Evolutionary conservation across 2,888 invertebrate species (phyloP).

Genomic region (Acronicta leporina): DNA sequence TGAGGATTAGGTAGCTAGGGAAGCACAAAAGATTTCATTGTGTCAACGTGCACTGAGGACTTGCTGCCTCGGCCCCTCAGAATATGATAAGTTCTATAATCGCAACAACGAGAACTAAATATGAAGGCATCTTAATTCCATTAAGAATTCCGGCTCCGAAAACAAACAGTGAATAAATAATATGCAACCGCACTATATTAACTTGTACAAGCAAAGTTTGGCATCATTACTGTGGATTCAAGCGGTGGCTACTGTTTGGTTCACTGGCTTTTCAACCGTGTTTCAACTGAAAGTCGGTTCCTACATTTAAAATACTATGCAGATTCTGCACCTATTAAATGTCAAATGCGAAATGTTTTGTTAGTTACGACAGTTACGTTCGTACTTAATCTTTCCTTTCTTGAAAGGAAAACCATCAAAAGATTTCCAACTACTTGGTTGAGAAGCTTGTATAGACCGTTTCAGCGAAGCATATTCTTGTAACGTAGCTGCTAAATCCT

Average conservation of each 20-base stretch:
- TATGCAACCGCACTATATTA: constrained; percentile 41
- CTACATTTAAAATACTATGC: constrained; percentile 49
- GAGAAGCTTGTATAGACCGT: no score
- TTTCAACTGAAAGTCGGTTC: constrained; percentile 49
- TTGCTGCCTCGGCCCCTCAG: no score
- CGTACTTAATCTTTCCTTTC: neutral
- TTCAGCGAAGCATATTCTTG: no score
- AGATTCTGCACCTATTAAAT: constrained; percentile 24
- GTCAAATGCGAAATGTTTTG: constrained; percentile 13
- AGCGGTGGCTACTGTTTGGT: constrained; percentile 50
- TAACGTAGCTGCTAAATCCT: no score
- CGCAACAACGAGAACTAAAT: neutral
- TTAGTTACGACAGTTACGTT: neutral
- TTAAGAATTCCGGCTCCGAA: constrained; percentile 19
- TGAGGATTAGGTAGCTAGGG: no score
- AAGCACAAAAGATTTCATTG: no score
- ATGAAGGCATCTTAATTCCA: constrained; percentile 5
- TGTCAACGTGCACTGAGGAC: no score
- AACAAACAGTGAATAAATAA: constrained; percentile 35
- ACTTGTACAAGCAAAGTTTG: constrained; percentile 54
- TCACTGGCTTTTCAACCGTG: constrained; percentile 56
- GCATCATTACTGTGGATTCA: constrained; percentile 67
- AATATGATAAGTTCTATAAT: neutral
- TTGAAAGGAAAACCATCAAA: neutral
- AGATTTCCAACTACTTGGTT: no score